Evolutionary conservation across 1,140 invertebrate species (phyloP).

Genomic region (Lysiphlebus fabarum): DNA sequence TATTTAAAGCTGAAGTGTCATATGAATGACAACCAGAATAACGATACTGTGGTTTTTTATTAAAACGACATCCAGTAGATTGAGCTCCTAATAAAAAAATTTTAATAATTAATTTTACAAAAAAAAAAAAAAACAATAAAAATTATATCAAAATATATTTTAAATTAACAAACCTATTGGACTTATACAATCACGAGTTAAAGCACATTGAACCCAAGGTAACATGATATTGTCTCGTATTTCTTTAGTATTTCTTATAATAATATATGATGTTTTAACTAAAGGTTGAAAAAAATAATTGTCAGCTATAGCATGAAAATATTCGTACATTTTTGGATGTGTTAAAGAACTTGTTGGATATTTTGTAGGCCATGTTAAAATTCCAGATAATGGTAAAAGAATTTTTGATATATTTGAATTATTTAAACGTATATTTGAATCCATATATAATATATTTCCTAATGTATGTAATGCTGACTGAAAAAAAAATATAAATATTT

Average conservation of each 20-base stretch:
- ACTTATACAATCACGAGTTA: slow-evolving; percentile 84
- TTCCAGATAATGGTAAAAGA: slow-evolving; percentile 57
- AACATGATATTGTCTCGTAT: slow-evolving; percentile 77
- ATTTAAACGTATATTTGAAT: slow-evolving; percentile 47
- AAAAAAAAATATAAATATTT: too few species aligned
- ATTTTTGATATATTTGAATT: slow-evolving; percentile 46
- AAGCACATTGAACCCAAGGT: slow-evolving; percentile 89
- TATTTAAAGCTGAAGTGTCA: slow-evolving; percentile 86
- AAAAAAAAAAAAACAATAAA: too few species aligned
- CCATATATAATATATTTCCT: slow-evolving; percentile 50
- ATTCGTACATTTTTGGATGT: slow-evolving; percentile 90
- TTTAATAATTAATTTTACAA: too few species aligned
- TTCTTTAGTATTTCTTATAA: slow-evolving; percentile 68
- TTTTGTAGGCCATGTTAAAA: slow-evolving; percentile 77
- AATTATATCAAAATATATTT: too few species aligned
- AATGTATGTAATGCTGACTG: slow-evolving; percentile 50
- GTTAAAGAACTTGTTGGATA: slow-evolving; percentile 86
- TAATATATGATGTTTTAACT: slow-evolving; percentile 69
- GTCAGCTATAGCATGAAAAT: slow-evolving; percentile 75
- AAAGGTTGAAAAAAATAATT: slow-evolving; percentile 82
- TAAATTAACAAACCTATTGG: slow-evolving; percentile 70
- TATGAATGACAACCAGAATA: slow-evolving; percentile 92
- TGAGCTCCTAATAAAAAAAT: slow-evolving; percentile 67
- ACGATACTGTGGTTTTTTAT: slow-evolving; percentile 87
- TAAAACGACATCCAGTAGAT: slow-evolving; percentile 75